Base-by-base conservation (phyloP, 2,888 invertebrate genomes). In the Synanthedon andrenaeformis region DNA sequence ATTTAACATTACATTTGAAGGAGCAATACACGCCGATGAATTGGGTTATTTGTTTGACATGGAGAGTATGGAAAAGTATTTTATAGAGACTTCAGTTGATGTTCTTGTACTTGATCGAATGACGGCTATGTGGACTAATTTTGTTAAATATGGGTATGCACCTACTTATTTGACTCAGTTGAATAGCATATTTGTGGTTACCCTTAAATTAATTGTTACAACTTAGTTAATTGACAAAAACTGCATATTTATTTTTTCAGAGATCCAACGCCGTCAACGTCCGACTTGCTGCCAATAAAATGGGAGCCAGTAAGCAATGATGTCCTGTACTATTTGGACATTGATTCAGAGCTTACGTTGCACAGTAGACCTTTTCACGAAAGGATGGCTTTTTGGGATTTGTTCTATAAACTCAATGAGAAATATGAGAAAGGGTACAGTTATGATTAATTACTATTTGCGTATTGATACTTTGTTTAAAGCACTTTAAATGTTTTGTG, bases 351-450 rank as follows among this genome's bases (percentile, higher is more conserved):
- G 3, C 42, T 68, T 28, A 54, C 51, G 3, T 51, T 56, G 12
- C 55, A 55, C 11, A 53, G 50, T 6, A 59, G 58, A 50, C 67
- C 67, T 0, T 64, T 65, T 48, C 57, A 62, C 13, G 55, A 60
- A 11, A 62, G 68, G 51, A 57, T 66, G 52, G 61, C 60, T 1
- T 66, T 69, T 51, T 69, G 66, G 69, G 64, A 69, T n/a, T 45
- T 59, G 28, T 59, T 64, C 28, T 59, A 19, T 54, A 56, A 51
- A 41, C 12, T 51, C 12, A 51, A 51, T 19, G 28, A 35, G 35
- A 51, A 51, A 51, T n/a, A 35, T n/a, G 13, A 49, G 23, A 49
- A 13, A 23, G 49, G 49, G 10, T 49, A 49, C 19, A 49, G 12
- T 17, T 14, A 49, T 12, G 45, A 13, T 14, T 45, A 4, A 45